phyloP scores from a whole-genome alignment of 2,797 vertebrate genomes.

The Enteromius thamalakanensis region DNA sequence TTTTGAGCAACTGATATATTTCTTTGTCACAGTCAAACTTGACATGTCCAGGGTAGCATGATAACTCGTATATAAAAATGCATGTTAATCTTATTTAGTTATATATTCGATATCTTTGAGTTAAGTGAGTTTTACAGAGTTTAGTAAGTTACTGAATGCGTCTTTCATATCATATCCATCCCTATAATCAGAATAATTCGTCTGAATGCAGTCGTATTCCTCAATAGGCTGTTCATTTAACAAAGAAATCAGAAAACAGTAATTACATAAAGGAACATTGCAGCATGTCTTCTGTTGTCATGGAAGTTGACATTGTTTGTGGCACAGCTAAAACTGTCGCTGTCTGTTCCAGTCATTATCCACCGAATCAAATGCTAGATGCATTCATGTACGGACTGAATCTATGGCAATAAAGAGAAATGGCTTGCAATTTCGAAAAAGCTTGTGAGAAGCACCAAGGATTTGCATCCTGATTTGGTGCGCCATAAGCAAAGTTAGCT shows the following conservation, averaged over 20 bases:
- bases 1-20: neutral
- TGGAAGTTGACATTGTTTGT: conserved; percentile 26
- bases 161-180: conserved; percentile 15
- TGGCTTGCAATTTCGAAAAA: neutral
- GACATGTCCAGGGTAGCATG: neutral
- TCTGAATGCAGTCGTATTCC: conserved; percentile 18
- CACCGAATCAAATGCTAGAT: neutral
- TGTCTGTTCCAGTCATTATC: neutral
- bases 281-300: conserved; percentile 25
- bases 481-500: conserved; percentile 1
- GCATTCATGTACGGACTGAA: neutral
- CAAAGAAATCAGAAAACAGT: conserved; percentile 38
- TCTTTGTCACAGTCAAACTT: neutral
- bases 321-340: conserved; percentile 10
- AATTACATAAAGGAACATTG: conserved; percentile 14
- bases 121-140: neutral
- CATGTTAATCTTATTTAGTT: neutral
- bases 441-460: neutral
- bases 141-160: neutral
- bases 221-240: conserved; percentile 15
- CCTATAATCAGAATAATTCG: conserved; percentile 15
- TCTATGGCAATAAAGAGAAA: conserved; percentile 1
- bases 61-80: neutral
- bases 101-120: neutral
- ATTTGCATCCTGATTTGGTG: neutral